A percentile compares a stretch with the other conserved stretches of the same genome.
Conservation (phyloP, 2,797 vertebrate genomes). For the Mallotus villosus region DNA sequence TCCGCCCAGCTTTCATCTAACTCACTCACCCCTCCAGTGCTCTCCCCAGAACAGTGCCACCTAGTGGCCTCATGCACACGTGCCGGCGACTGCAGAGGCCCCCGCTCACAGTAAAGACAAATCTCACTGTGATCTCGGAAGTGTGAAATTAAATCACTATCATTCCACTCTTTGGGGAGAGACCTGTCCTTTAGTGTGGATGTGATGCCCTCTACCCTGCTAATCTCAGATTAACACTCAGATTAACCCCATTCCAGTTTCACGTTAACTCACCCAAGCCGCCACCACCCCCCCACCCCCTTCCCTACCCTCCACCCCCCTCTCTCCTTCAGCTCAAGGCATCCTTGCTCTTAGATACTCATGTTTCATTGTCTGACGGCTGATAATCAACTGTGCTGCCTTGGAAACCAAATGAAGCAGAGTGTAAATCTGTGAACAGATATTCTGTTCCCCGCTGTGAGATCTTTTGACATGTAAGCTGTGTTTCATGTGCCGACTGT, state of each 20-base stretch:
- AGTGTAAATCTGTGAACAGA: not conserved
- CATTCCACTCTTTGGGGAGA: conserved; percentile 15
- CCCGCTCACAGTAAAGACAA: no score
- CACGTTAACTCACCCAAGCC: conserved; percentile 1
- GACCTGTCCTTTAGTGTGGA: conserved; percentile 8
- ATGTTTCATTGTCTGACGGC: not conserved
- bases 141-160: not conserved
- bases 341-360: not conserved
- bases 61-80: not conserved
- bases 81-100: not conserved
- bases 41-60: conserved; percentile 17
- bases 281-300: not conserved
- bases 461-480: no score
- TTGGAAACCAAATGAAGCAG: not conserved
- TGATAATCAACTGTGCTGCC: not conserved
- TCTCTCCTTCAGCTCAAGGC: conserved; percentile 2
- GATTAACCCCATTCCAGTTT: conserved; percentile 21
- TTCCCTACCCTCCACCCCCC: not conserved
- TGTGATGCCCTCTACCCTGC: conserved; percentile 15
- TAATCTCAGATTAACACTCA: conserved; percentile 31
- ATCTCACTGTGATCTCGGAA: no score
- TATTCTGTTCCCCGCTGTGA: not conserved
- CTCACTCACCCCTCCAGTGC: not conserved
- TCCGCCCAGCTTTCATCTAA: not conserved
- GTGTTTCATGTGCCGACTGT: not conserved